phyloP scores from a whole-genome alignment of 2,113 vertebrate genomes.

The Alectura lathami region DNA sequence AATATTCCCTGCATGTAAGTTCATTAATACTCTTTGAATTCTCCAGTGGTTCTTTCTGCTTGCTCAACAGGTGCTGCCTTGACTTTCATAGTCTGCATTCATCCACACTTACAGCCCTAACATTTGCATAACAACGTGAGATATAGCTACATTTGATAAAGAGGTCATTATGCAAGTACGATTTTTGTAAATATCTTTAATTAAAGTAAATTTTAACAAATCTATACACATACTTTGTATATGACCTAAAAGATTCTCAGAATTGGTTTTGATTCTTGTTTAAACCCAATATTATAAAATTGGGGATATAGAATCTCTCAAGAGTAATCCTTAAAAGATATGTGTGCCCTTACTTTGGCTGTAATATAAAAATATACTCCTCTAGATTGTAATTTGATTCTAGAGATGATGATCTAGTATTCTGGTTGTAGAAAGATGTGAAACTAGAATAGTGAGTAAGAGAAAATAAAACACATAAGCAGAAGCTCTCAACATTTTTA shows the following conservation, averaged over 20 bases:
- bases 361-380: neutral
- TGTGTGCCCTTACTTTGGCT: neutral
- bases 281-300: neutral
- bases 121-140: neutral
- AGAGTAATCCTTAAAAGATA: neutral
- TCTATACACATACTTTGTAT: neutral
- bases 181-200: neutral
- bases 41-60: neutral
- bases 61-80: neutral
- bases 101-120: neutral
- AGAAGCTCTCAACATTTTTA: neutral
- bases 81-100: neutral
- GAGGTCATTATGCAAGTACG: neutral
- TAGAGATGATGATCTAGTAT: neutral
- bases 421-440: neutral
- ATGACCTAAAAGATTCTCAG: neutral
- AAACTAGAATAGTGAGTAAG: slow-evolving; percentile 12
- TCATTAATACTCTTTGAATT: neutral
- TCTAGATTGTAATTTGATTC: neutral
- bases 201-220: neutral
- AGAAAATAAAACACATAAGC: neutral
- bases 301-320: neutral
- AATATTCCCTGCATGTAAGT: neutral
- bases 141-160: neutral
- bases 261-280: neutral